A percentile compares a stretch with the other conserved stretches of the same genome.
phyloP scores from a whole-genome alignment of 2,797 vertebrate genomes.

The Mastacembelus armatus region DNA sequence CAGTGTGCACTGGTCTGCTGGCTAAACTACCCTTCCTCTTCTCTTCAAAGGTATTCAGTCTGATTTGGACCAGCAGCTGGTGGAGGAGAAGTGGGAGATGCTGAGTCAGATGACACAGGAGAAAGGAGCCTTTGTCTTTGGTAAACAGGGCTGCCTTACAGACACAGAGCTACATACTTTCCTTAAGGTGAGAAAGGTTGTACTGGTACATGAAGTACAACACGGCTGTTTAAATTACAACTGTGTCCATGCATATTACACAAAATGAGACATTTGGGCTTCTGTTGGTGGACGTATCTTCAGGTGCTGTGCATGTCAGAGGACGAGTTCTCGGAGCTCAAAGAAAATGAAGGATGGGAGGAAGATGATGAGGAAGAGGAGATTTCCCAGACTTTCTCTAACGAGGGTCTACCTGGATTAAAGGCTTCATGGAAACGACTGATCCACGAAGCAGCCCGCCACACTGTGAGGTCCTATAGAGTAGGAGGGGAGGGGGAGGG shows the following conservation, averaged over 20 bases:
- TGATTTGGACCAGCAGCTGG: constrained; percentile 74
- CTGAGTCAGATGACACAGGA: constrained; percentile 86
- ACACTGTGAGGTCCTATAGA: constrained; percentile 83
- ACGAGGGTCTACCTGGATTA: constrained; percentile 82
- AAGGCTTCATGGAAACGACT: constrained; percentile 84
- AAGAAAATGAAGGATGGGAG: constrained; percentile 89
- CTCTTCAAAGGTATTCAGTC: constrained; percentile 72
- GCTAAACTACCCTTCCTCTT: too few relatives aligned
- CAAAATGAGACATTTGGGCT: too few relatives aligned
- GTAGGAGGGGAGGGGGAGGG: constrained; percentile 51
- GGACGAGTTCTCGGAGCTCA: constrained; percentile 88
- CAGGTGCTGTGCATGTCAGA: constrained; percentile 92
- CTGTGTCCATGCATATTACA: too few relatives aligned
- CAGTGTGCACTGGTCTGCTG: too few relatives aligned
- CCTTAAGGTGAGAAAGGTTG: constrained; percentile 89
- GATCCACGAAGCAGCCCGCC: constrained; percentile 78
- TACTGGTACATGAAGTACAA: accelerated
- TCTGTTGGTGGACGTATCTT: constrained; percentile 10
- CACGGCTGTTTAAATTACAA: too few relatives aligned
- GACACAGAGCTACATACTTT: constrained; percentile 87
- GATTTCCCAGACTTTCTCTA: constrained; percentile 76
- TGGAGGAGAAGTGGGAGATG: constrained; percentile 86
- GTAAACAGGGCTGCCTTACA: constrained; percentile 87
- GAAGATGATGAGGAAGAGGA: constrained; percentile 81
- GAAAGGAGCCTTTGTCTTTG: constrained; percentile 90